Percentiles rank a stretch among this genome's conserved stretches.
Conservation (phyloP, 2,888 invertebrate genomes). For the Brachypalpus laphriformis region DNA sequence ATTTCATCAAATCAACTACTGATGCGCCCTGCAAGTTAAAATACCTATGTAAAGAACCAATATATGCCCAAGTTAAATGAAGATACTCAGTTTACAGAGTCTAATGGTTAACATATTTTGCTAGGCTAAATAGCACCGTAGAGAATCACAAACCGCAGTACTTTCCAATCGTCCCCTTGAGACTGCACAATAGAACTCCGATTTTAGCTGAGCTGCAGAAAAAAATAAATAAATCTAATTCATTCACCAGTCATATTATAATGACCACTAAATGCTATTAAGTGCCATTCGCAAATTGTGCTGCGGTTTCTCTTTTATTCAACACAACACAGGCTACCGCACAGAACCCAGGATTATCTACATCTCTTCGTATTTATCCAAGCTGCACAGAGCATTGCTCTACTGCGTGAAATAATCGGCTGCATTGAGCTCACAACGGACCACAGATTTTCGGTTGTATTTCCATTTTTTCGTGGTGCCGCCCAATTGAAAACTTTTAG, state of each 20-base stretch:
- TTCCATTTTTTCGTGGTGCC: constrained; percentile 7
- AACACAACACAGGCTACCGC: not conserved
- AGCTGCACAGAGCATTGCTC: constrained; percentile 8
- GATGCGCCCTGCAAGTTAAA: too few relatives aligned
- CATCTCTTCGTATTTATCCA: not conserved
- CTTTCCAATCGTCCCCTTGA: not conserved
- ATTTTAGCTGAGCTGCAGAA: not conserved
- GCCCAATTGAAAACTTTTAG: constrained; percentile 37
- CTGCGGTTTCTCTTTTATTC: constrained; percentile 44
- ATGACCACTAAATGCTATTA: constrained; percentile 41
- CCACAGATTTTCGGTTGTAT: constrained; percentile 34
- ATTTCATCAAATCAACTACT: too few relatives aligned
- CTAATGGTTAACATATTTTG: too few relatives aligned
- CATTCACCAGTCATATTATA: constrained; percentile 31
- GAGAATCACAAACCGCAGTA: not conserved
- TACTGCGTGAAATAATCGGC: not conserved
- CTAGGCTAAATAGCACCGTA: not conserved
- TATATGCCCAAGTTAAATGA: too few relatives aligned
- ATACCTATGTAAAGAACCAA: too few relatives aligned
- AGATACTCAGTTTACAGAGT: too few relatives aligned
- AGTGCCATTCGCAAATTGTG: constrained; percentile 39
- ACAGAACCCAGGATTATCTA: constrained; percentile 2
- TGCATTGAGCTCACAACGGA: constrained; percentile 29
- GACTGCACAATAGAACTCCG: not conserved
- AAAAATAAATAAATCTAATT: not conserved